Percentiles rank a stretch among this genome's conserved stretches.
Evolutionary conservation across 2,888 invertebrate species (phyloP).

Genomic region (Macrophya annulata): DNA sequence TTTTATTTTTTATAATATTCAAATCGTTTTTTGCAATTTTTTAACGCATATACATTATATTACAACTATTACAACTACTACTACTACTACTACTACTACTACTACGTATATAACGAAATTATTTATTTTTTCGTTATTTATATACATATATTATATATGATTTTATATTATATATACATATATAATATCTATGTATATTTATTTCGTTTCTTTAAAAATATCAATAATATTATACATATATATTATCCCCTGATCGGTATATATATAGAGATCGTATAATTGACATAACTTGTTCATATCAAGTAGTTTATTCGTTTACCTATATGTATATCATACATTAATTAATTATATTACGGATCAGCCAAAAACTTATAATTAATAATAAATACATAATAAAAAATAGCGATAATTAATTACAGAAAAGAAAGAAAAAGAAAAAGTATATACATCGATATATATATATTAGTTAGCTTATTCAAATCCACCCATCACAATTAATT

Average conservation of each 20-base stretch:
- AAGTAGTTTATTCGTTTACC: neutral
- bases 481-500: neutral
- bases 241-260: slow-evolving; percentile 10
- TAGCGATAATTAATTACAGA: neutral
- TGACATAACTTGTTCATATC: neutral
- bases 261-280: neutral
- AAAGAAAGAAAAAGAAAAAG: neutral
- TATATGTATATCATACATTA: no score
- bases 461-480: neutral
- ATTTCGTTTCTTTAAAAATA: no score
- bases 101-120: neutral
- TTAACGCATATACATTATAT: neutral
- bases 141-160: neutral
- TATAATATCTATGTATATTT: neutral
- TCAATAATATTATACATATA: neutral
- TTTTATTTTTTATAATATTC: neutral
- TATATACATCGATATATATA: no score
- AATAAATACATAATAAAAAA: neutral
- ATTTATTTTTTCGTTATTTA: neutral
- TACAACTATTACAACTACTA: no score
- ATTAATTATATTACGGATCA: no score
- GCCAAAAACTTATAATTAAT: no score
- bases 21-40: slow-evolving; percentile 41
- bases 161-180: neutral
- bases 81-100: no score